phyloP scores from a whole-genome alignment of 1,140 invertebrate genomes.

The Cotesia vestalis region DNA sequence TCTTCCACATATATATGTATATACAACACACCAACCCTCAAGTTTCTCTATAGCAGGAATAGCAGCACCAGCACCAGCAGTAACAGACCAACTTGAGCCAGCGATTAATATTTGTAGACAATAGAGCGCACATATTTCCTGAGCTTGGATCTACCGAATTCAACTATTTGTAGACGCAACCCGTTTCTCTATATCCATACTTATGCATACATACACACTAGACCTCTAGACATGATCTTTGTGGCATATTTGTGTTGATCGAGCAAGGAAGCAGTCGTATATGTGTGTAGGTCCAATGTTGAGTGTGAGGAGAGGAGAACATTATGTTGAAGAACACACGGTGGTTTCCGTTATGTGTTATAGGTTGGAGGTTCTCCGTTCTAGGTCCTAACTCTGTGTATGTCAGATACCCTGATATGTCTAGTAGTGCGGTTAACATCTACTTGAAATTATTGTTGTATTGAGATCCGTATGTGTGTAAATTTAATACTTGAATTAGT shows the following conservation, averaged over 20 bases:
- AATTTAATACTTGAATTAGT: too few relatives aligned
- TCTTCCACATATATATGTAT: too few relatives aligned
- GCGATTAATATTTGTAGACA: constrained; percentile 55
- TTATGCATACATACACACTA: background rate
- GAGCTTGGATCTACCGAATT: constrained; percentile 35
- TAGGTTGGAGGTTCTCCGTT: too few relatives aligned
- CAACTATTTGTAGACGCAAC: constrained; percentile 10
- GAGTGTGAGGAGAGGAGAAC: background rate
- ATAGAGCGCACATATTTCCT: constrained; percentile 50
- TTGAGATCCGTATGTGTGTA: too few relatives aligned
- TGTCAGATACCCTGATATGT: background rate
- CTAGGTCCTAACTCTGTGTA: background rate
- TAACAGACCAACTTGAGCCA: constrained; percentile 39
- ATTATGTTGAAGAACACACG: constrained; percentile 7
- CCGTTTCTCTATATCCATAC: background rate
- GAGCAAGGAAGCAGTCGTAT: too few relatives aligned
- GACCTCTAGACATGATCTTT: background rate
- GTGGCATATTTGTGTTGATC: constrained; percentile 13
- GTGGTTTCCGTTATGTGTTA: background rate
- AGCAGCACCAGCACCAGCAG: constrained; percentile 18
- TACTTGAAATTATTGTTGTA: constrained; percentile 3
- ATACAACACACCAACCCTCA: background rate
- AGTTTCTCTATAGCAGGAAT: constrained; percentile 25
- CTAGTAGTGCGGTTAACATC: constrained; percentile 5
- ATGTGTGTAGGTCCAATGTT: background rate